phyloP scores from a whole-genome alignment of 2,888 invertebrate species.

The Meghimatium bilineatum region DNA sequence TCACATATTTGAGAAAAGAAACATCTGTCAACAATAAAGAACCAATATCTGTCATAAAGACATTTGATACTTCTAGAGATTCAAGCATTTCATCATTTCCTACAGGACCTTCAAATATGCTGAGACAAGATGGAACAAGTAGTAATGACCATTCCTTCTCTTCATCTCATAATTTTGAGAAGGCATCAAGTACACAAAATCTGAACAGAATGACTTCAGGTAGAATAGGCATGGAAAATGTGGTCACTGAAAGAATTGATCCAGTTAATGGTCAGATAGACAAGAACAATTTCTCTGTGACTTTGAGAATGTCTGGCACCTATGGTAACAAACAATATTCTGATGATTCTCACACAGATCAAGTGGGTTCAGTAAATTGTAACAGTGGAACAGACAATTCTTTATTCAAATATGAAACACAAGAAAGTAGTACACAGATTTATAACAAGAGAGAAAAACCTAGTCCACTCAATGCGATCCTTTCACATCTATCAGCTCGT shows the following conservation, averaged over 20 bases:
- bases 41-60: slow-evolving; percentile 6
- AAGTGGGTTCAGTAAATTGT: background rate
- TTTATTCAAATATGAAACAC: background rate
- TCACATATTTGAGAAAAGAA: background rate
- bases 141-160: background rate
- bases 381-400: background rate
- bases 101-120: background rate
- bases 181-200: background rate
- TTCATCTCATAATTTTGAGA: slow-evolving; percentile 5
- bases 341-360: background rate
- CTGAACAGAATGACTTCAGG: background rate
- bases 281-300: background rate
- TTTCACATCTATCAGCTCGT: slow-evolving; percentile 3
- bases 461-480: background rate
- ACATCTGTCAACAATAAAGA: background rate
- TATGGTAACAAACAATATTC: too few relatives aligned
- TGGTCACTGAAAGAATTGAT: background rate
- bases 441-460: background rate
- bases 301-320: background rate
- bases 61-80: background rate
- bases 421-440: background rate
- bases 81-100: background rate
- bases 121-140: background rate
- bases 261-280: background rate
- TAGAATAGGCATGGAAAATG: background rate